phyloP scores from a whole-genome alignment of 2,797 vertebrate species.

The Sylvia borin region DNA sequence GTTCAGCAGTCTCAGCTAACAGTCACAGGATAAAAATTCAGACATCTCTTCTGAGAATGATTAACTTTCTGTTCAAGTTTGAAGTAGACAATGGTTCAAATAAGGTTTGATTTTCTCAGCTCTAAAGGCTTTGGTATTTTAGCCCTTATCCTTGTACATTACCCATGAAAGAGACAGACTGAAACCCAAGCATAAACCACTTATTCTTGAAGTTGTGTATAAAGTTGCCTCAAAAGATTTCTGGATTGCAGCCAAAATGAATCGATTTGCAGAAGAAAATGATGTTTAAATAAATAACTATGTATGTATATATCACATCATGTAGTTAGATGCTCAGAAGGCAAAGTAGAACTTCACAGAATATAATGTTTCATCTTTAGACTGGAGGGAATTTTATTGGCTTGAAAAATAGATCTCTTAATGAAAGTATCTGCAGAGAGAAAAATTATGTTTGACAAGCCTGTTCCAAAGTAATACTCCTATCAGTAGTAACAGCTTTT shows the following conservation, averaged over 20 bases:
- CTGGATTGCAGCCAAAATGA: not conserved
- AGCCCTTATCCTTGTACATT: not conserved
- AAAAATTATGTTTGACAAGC: conserved; percentile 4
- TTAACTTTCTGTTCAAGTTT: not conserved
- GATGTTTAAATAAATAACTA: not conserved
- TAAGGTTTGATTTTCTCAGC: not conserved
- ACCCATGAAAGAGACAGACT: not conserved
- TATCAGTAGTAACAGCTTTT: not conserved
- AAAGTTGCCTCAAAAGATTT: not conserved
- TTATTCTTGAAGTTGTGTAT: not conserved
- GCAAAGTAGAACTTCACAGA: not conserved
- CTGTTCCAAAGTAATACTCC: not conserved
- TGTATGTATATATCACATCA: not conserved
- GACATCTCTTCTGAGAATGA: not conserved
- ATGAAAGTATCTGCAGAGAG: not conserved
- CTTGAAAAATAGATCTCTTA: not conserved
- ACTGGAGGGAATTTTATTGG: not conserved
- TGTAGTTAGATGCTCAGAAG: not conserved
- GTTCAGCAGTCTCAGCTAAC: not conserved
- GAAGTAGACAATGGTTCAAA: not conserved
- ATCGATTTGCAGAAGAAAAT: not conserved
- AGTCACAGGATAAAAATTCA: not conserved
- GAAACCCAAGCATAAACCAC: not conserved
- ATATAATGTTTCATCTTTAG: not conserved
- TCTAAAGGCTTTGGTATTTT: not conserved